Base-by-base conservation (phyloP, 2,797 vertebrate genomes). In the Cyprinodon diabolis region DNA sequence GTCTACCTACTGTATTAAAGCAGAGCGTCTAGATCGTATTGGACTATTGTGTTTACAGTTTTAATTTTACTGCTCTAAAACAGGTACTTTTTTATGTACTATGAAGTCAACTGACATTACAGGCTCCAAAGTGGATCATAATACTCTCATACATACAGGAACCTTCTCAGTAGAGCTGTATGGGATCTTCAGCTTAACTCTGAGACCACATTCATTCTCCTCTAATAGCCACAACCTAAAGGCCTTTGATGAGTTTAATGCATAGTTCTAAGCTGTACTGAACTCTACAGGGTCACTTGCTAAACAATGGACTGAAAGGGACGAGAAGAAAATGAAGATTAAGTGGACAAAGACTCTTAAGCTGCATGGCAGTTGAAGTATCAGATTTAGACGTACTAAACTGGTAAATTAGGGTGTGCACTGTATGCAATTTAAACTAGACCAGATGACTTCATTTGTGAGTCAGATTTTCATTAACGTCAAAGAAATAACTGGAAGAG, bases 401-500 rank as follows among this genome's bases (percentile, higher is more conserved):
- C 75, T 62, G 69, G 79, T 76, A 80, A 81, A 77, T 37, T 45
- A 45, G 62, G 71, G 66, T 72, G 40, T 77, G 75, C 35, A 73
- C 14, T 71, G 78, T 47, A 47, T 65, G 72, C 75, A 73, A 81
- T 57, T 84, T 75, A 71, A 74, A 73, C 58, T 19, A 51, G 23
- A 67, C 75, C 69, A 75, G 77, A 71, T 12, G 9, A 78, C 81
- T 81, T 74, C 47, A 71, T 60, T 47, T 69, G 72, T 70, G 84
- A 88, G 72, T 72, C 79, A 80, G 80, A 82, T 75, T 89, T 90
- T 82, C 83, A 90, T 93, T 90, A 89, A 91, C 88, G 82, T 72
- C 72, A 14, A 69, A 79, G 86, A 85, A 88, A 86, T 75, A 65
- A 67, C 81, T 71, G 69, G 63, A 49, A 71, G 84, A 67, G 70